Base-by-base conservation (phyloP, 2,113 vertebrate genomes). In the Capricornis sumatraensis region DNA sequence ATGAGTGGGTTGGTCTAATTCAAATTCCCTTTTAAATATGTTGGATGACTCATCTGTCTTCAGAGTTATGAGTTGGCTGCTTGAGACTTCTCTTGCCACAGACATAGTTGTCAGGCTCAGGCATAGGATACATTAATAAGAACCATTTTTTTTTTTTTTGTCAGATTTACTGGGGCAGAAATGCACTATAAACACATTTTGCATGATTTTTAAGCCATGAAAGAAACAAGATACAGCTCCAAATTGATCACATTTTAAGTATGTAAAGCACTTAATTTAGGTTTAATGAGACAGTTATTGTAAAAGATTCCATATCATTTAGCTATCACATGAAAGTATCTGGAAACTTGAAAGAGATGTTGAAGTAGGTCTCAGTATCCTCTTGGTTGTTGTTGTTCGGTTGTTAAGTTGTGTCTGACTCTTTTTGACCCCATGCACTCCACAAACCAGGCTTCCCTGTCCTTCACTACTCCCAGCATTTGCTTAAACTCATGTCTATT, bases 201-300 rank as follows among this genome's bases (percentile, higher is more conserved):
- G 17, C 45, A n/a, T 71, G 14, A 91, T 95, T 92, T 95, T 87
- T 92, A 79, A 98, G 85, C 71, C 89, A 97, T 95, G 74, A 83
- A 96, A 89, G 89, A 97, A 97, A 62, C 14, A 96, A 58, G 64
- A 4, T 89, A 91, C 58, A 95, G 45, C 62, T 50, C 40, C 97
- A 97, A 98, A 97, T 57, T 62, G 60, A 93, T 97, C 82, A 97
- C 81, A 94, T 53, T 60, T 97, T 96, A 96, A 96, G 87, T 97
- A 79, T 96, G 91, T 95, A 97, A 97, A 97, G 58, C 82, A 97
- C 91, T 97, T 98, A 97, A 98, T 98, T 98, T 96, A 92, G 87
- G 97, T 97, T 97, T 98, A 98, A 97, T 94, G 78, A 97, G 84
- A 57, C 8, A 95, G 30, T 87, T 97, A 92, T 30, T 98, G 28